Evolutionary conservation across 2,113 vertebrate species (phyloP).

Genomic region (Circaetus gallicus): DNA sequence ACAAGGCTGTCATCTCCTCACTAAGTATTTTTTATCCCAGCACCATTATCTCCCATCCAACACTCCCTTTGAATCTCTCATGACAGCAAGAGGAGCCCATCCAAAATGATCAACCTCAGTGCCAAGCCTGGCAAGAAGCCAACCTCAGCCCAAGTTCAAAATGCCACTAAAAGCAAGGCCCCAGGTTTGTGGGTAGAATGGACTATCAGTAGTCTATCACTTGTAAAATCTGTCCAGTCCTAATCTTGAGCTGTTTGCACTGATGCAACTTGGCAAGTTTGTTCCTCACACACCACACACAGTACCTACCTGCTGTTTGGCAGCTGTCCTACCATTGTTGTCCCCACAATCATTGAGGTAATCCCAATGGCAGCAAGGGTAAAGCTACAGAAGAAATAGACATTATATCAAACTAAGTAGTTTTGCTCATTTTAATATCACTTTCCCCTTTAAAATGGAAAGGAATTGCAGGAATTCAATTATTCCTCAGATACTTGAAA

Average conservation of each 20-base stretch:
- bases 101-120: not conserved
- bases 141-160: not conserved
- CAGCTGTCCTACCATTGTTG: conserved; percentile 83
- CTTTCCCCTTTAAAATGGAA: not conserved
- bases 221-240: not conserved
- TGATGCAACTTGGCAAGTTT: not conserved
- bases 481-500: not conserved
- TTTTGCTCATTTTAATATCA: not conserved
- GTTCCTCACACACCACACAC: not conserved
- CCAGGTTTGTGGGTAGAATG: not conserved
- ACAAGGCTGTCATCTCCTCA: not conserved
- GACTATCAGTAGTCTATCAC: too few relatives aligned
- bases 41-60: not conserved
- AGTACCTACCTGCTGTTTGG: conserved; percentile 82
- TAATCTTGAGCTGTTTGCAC: not conserved
- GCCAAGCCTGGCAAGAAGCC: not conserved
- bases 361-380: conserved; percentile 87
- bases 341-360: conserved; percentile 85
- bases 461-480: not conserved
- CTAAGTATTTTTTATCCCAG: not conserved
- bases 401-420: not conserved
- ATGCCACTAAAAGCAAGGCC: not conserved
- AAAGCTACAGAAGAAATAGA: conserved; percentile 71
- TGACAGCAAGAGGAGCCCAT: not conserved
- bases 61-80: not conserved